Base-by-base conservation (phyloP, 2,888 invertebrate genomes). In the Drosophila paranaensis region DNA sequence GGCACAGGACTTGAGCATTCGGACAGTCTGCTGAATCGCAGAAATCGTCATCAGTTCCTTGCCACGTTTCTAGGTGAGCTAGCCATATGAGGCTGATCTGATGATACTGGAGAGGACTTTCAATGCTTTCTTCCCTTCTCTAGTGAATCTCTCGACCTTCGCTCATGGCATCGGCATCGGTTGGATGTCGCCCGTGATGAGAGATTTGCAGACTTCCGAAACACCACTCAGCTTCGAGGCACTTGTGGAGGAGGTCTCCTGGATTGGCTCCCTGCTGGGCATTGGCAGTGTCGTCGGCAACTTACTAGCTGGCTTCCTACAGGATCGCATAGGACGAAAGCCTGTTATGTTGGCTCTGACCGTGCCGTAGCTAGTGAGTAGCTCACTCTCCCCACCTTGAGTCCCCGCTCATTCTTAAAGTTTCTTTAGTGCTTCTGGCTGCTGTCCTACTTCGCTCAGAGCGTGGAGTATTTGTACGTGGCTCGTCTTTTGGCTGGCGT, bases 401-500 rank as follows among this genome's bases (percentile, higher is more conserved):
- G 14, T 46, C 14, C 27, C 9, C 6, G 30, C 30, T 8, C 8
- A 33, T 33, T 6, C 2, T 8, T 1, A 30, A 30, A 8, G 6
- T 3, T 9, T 13, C 9, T 57, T 60, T 1, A 92, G 92, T 82
- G 83, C 46, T 88, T 91, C 14, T 93, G 93, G 93, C 16, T 90
- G 8, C 62, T 88, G 8, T 65, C 91, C 0, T 90, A 87, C 57
- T 91, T 88, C 48, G 91, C 89, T 0, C 75, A 81, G 30, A 79
- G 88, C 25, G 85, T 91, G 10, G 85, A 90, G 56, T 89, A 88
- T 50, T 77, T 93, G 0, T 93, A 92, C 58, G 54, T 87, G 4
- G 92, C 90, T 8, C 88, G 93, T 1, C 56, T 91, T 3, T 71
- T 90, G 37, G 90, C 87, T 13, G 93, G 93, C 25, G 57, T 90